phyloP scores from a whole-genome alignment of 1,140 invertebrate genomes.

The Cydia fagiglandana region DNA sequence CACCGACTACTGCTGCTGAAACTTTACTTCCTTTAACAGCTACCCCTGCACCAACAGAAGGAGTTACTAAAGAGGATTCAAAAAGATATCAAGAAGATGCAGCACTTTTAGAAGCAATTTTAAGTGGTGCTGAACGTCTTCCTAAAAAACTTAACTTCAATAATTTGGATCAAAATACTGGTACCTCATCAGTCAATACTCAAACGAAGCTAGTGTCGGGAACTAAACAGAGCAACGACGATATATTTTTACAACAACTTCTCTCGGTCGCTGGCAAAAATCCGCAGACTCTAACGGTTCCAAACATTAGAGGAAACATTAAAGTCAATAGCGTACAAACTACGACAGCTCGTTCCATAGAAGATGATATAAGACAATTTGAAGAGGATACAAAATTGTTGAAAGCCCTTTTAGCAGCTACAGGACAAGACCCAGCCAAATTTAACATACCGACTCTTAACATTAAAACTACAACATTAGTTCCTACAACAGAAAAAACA shows the following conservation, averaged over 20 bases:
- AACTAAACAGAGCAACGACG: conserved; percentile 41
- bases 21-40: conserved; percentile 38
- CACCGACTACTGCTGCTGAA: conserved; percentile 25
- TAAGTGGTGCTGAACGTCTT: conserved; percentile 41
- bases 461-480: conserved; percentile 38
- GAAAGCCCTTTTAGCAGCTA: conserved; percentile 66
- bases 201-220: conserved; percentile 40
- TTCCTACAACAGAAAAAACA: conserved; percentile 37
- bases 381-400: conserved; percentile 71
- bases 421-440: conserved; percentile 59
- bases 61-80: conserved; percentile 39
- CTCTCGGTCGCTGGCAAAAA: conserved; percentile 50
- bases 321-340: conserved; percentile 39
- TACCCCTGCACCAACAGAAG: conserved; percentile 32
- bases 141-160: conserved; percentile 45
- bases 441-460: conserved; percentile 56
- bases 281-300: conserved; percentile 49
- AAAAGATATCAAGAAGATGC: conserved; percentile 46
- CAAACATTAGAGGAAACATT: conserved; percentile 39
- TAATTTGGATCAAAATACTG: conserved; percentile 14
- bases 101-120: conserved; percentile 43
- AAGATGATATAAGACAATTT: conserved; percentile 58
- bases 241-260: conserved; percentile 56
- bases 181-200: conserved; percentile 35
- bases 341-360: conserved; percentile 45